A percentile compares a stretch with the other conserved stretches of the same genome.
phyloP scores from a whole-genome alignment of 53 echinoderm and acorn worm species.

The Henricia sp. region DNA sequence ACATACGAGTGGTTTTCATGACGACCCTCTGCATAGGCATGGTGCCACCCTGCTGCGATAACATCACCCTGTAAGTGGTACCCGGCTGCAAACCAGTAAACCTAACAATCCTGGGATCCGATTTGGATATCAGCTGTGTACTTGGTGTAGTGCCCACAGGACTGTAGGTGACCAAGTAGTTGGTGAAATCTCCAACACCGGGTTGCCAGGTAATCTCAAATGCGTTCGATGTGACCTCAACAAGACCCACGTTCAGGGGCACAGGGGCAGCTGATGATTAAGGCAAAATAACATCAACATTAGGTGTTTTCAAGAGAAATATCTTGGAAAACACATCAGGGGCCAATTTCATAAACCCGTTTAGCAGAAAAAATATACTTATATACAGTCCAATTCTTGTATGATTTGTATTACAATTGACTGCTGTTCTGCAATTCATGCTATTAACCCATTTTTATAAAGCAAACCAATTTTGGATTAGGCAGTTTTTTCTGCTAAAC shows the following conservation, averaged over 20 bases:
- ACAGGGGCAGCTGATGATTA: slow-evolving; percentile 32
- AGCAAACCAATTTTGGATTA: no score
- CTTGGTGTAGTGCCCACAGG: slow-evolving; percentile 26
- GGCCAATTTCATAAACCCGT: no score
- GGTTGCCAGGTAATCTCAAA: slow-evolving; percentile 66
- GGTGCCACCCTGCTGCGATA: slow-evolving; percentile 44
- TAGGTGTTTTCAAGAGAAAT: neutral
- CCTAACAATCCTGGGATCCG: slow-evolving; percentile 18
- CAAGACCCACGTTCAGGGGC: slow-evolving; percentile 45
- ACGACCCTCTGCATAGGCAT: neutral
- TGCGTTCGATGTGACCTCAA: slow-evolving; percentile 5
- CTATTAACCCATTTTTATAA: no score
- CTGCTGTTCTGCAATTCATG: no score
- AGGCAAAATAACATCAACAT: neutral
- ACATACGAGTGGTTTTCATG: slow-evolving; percentile 14
- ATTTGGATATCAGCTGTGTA: slow-evolving; percentile 25
- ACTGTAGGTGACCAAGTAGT: slow-evolving; percentile 53
- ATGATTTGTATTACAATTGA: no score
- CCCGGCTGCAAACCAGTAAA: slow-evolving; percentile 49
- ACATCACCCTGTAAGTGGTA: slow-evolving; percentile 19
- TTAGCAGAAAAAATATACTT: no score
- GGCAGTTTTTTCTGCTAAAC: no score
- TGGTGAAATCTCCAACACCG: slow-evolving; percentile 59
- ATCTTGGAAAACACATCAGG: neutral
- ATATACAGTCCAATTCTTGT: no score